Evolutionary conservation across 2,113 vertebrate species (phyloP), one percentile per base, ranked within the genome.

Genomic region (Carassius gibelio): DNA sequence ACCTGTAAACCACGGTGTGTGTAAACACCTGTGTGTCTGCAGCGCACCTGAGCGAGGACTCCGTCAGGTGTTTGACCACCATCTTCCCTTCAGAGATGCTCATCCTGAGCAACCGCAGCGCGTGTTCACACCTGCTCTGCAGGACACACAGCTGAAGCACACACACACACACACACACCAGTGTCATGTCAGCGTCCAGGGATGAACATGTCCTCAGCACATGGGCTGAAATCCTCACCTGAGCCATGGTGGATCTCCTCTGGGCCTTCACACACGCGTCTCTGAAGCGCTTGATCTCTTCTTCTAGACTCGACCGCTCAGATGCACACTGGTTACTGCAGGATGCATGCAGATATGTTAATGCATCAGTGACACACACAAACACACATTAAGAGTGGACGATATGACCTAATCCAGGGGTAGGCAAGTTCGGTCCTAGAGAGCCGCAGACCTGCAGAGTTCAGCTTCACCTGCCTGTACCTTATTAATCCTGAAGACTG

Each of bases 291-390:
- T 92, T 93, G 72, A 96, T 92, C 84, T 93, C 92, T 2, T 96
- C 96, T 88, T 99, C 96, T 87, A 96, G 75, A 89, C 93, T 96
- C 85, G 92, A 87, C 87, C 95, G 97, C 90, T 98, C 95, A 36
- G 84, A 89, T 79, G 94, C 94, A 64, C 93, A 93, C 81, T 94
- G 92, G 81, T 96, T 95, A 86, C 97, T 99, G 90, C 50, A 50
- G 38, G 30, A 30, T 30, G 30, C 2, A 2, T 30, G 30, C 30
- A 30, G 2, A 30, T 2, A 30, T 2, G 30, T 30, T 30, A 30
- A 30, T 30, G 30, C 30, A 30, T 30, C 30, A 30, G 30, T 30
- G 30, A 30, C 30, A 30, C 2, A 77, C 34, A 84, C 13, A 83
- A 1, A 30, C 30, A 30, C 30, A 30, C 30, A 30, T 30, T 30